Evolutionary conservation across 2,113 vertebrate genomes (phyloP).

Genomic region (Oryzias javanicus): DNA sequence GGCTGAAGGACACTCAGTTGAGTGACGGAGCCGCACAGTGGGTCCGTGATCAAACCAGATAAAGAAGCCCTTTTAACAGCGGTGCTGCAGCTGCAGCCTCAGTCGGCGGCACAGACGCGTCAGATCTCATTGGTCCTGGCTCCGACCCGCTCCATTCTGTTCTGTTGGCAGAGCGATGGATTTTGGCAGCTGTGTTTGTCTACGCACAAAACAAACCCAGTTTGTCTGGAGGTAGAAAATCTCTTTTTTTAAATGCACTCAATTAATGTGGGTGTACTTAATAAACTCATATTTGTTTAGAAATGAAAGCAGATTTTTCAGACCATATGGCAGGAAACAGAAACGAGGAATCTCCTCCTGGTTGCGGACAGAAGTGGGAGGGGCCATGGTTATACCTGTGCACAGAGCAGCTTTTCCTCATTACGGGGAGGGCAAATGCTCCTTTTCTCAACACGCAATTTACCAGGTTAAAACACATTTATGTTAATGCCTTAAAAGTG

Average conservation of each 20-base stretch:
- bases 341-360: too few relatives aligned
- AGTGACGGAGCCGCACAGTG: constrained; percentile 66
- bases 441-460: too few relatives aligned
- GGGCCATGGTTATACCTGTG: too few relatives aligned
- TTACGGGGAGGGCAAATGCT: too few relatives aligned
- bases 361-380: too few relatives aligned
- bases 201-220: background rate
- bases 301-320: too few relatives aligned
- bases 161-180: background rate
- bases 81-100: constrained; percentile 65
- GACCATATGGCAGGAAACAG: too few relatives aligned
- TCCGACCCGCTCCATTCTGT: constrained; percentile 18
- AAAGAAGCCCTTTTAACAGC: constrained; percentile 68
- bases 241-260: background rate
- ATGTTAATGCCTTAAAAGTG: too few relatives aligned
- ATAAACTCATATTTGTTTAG: background rate
- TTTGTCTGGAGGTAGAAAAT: background rate
- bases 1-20: constrained; percentile 50
- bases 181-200: constrained; percentile 2
- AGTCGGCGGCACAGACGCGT: constrained; percentile 22
- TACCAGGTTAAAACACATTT: too few relatives aligned
- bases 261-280: background rate
- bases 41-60: constrained; percentile 63
- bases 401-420: too few relatives aligned
- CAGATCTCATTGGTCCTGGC: constrained; percentile 9